Evolutionary conservation across 2,888 invertebrate species (phyloP).

Genomic region (Clunio marinus): DNA sequence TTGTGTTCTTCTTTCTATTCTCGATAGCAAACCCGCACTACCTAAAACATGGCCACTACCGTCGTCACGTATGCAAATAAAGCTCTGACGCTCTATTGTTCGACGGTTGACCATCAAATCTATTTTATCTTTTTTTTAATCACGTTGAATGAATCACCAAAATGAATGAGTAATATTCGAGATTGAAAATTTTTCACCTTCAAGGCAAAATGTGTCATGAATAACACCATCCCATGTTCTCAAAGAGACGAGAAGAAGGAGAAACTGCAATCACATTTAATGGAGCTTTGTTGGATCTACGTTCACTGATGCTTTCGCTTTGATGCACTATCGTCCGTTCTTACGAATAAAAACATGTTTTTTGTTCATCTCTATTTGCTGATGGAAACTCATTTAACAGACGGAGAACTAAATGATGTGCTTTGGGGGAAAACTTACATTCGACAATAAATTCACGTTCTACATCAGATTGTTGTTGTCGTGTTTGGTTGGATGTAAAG

Average conservation of each 20-base stretch:
- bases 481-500: not conserved
- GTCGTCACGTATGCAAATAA: slow-evolving; percentile 3
- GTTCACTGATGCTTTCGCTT: not conserved
- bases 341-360: not conserved
- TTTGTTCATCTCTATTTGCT: not conserved
- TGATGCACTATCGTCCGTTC: not conserved
- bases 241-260: too few species aligned
- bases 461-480: not conserved
- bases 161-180: slow-evolving; percentile 21
- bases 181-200: slow-evolving; percentile 24
- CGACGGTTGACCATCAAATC: slow-evolving; percentile 18
- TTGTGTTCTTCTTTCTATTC: not conserved
- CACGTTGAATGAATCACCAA: slow-evolving; percentile 19
- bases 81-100: not conserved
- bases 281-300: slow-evolving; percentile 24
- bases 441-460: not conserved
- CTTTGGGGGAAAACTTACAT: not conserved
- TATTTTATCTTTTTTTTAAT: not conserved
- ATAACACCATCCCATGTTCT: too few species aligned
- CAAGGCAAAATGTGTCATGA: slow-evolving; percentile 24
- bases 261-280: slow-evolving; percentile 20
- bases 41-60: not conserved
- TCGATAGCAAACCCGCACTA: not conserved
- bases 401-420: too few species aligned
- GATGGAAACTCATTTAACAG: slow-evolving; percentile 16